Evolutionary conservation across 2,797 vertebrate species (phyloP).

Genomic region (Graptemys geographica): DNA sequence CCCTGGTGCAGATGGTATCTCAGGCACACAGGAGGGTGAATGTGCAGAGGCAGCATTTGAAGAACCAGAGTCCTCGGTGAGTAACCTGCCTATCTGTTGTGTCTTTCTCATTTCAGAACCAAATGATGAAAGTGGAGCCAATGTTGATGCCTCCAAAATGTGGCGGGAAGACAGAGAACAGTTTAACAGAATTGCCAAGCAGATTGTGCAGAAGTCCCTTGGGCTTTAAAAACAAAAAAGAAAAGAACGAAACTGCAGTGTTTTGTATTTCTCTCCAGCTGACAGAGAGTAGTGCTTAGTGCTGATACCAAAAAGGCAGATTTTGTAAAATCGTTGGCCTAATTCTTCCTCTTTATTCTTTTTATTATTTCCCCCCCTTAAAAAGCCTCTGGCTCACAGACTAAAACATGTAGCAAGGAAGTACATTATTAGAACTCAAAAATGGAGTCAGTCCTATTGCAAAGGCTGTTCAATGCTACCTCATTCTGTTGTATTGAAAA

Average conservation of each 20-base stretch:
- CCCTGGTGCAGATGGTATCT: not conserved
- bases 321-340: slow-evolving; percentile 51
- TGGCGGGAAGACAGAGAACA: slow-evolving; percentile 97
- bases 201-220: slow-evolving; percentile 95
- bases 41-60: not conserved
- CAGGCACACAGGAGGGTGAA: not conserved
- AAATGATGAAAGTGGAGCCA: slow-evolving; percentile 97
- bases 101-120: slow-evolving; percentile 85
- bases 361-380: slow-evolving; percentile 21
- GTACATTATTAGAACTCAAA: slow-evolving; percentile 20
- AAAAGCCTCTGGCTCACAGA: slow-evolving; percentile 41
- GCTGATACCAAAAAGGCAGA: slow-evolving; percentile 74
- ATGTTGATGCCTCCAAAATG: slow-evolving; percentile 98
- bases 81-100: not conserved
- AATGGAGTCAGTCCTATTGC: not conserved
- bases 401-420: not conserved
- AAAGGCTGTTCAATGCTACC: slow-evolving; percentile 55
- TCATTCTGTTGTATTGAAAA: slow-evolving; percentile 21
- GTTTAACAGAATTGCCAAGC: slow-evolving; percentile 93
- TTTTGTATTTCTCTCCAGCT: slow-evolving; percentile 59
- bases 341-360: not conserved
- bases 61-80: not conserved
- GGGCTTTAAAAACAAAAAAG: slow-evolving; percentile 83
- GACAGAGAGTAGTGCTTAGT: slow-evolving; percentile 46
- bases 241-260: not conserved